phyloP scores from a whole-genome alignment of 2,797 vertebrate species.

The Pantherophis vulpinus region DNA sequence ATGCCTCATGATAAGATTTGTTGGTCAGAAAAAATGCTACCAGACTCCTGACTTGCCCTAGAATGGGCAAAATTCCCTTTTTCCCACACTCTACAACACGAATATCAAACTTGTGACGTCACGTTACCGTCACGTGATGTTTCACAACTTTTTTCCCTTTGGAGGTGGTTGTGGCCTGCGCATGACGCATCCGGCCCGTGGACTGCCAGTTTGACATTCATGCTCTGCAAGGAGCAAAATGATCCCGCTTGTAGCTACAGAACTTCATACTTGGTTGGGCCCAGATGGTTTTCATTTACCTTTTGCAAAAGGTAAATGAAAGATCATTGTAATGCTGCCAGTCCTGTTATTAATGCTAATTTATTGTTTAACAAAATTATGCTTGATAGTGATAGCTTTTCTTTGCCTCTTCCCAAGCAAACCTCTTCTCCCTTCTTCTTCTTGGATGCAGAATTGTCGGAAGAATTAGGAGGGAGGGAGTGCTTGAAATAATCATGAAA shows the following conservation, averaged over 20 bases:
- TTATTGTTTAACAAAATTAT: not conserved
- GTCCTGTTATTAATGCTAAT: not conserved
- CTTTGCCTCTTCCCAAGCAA: not conserved
- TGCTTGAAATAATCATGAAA: not conserved
- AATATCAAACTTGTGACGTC: no score
- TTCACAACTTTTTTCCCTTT: no score
- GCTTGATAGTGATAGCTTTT: not conserved
- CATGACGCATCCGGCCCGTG: accelerated
- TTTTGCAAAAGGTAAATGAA: not conserved
- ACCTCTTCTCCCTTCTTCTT: not conserved
- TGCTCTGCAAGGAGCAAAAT: not conserved
- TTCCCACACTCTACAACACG: not conserved
- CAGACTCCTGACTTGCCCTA: not conserved
- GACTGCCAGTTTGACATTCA: no score
- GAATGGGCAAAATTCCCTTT: not conserved
- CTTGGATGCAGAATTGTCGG: not conserved
- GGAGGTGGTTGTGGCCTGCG: no score
- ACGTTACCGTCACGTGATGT: no score
- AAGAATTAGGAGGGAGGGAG: not conserved
- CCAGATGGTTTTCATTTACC: not conserved
- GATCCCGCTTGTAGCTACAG: not conserved
- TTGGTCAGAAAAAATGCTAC: not conserved
- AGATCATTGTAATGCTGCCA: not conserved
- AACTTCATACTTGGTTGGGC: not conserved
- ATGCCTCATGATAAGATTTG: not conserved